phyloP scores from a whole-genome alignment of 2,113 vertebrate species.

The Rhinichthys klamathensis region DNA sequence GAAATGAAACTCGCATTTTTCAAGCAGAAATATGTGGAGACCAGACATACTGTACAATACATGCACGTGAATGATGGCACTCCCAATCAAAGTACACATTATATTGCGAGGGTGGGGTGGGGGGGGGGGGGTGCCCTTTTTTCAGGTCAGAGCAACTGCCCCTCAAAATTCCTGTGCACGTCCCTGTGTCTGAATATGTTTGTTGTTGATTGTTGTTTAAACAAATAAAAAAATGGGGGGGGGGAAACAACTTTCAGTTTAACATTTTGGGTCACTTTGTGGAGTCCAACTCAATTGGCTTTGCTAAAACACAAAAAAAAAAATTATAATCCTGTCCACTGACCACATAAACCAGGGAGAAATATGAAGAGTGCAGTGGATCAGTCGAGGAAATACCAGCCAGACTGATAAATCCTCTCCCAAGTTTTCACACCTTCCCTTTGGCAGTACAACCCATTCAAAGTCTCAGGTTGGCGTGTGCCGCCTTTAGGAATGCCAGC shows the following conservation, averaged over 20 bases:
- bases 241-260: neutral
- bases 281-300: neutral
- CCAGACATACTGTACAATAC: no score
- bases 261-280: neutral
- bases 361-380: conserved; percentile 8
- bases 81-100: no score
- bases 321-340: neutral
- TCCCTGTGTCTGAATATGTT: no score
- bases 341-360: neutral
- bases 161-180: no score
- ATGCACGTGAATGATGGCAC: no score
- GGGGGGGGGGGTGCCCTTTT: no score
- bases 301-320: neutral
- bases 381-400: neutral
- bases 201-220: no score
- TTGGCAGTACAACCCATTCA: conserved; percentile 36
- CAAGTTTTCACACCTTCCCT: conserved; percentile 19
- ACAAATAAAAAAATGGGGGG: no score
- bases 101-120: no score
- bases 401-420: conserved; percentile 14
- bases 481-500: conserved; percentile 26
- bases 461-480: conserved; percentile 44
- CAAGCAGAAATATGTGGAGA: no score
- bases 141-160: no score
- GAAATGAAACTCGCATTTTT: no score